These are phyloP conservation scores for Phocides pigmalion DNA, from an alignment of 1,140 invertebrate species.

Conservation along the genomic window DNA sequence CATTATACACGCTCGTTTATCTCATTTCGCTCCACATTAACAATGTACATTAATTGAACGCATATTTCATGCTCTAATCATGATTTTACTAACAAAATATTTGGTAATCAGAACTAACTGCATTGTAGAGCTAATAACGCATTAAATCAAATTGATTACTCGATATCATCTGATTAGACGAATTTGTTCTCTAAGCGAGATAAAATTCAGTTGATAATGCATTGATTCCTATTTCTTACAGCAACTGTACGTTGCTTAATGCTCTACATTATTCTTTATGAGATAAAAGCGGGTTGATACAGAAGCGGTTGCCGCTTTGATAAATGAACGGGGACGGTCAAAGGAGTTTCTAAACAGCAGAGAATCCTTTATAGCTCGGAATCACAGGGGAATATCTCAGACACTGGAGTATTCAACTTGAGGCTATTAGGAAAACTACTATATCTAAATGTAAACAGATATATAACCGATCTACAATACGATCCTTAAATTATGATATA, in stretches of 20 bases:
- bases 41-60: slow-evolving; percentile 26
- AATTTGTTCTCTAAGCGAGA: slow-evolving; percentile 5
- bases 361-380: slow-evolving; percentile 7
- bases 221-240: background rate
- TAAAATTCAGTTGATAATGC: slow-evolving; percentile 17
- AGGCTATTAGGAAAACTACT: background rate
- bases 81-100: slow-evolving; percentile 28
- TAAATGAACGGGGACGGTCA: slow-evolving; percentile 20
- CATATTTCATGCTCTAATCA: slow-evolving; percentile 29
- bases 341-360: slow-evolving; percentile 11
- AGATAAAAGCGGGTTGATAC: slow-evolving; percentile 24
- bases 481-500: slow-evolving; percentile 4
- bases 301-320: slow-evolving; percentile 21
- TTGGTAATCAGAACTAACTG: slow-evolving; percentile 34
- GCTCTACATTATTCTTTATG: slow-evolving; percentile 27
- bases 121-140: slow-evolving; percentile 29
- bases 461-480: background rate
- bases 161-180: background rate
- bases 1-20: slow-evolving; percentile 18
- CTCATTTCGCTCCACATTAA: slow-evolving; percentile 19
- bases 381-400: background rate
- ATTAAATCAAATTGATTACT: slow-evolving; percentile 30
- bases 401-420: background rate
- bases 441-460: background rate
- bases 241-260: slow-evolving; percentile 17